Evolutionary conservation across 2,113 vertebrate genomes (phyloP).

Genomic region (Brachyhypopomus gauderio): DNA sequence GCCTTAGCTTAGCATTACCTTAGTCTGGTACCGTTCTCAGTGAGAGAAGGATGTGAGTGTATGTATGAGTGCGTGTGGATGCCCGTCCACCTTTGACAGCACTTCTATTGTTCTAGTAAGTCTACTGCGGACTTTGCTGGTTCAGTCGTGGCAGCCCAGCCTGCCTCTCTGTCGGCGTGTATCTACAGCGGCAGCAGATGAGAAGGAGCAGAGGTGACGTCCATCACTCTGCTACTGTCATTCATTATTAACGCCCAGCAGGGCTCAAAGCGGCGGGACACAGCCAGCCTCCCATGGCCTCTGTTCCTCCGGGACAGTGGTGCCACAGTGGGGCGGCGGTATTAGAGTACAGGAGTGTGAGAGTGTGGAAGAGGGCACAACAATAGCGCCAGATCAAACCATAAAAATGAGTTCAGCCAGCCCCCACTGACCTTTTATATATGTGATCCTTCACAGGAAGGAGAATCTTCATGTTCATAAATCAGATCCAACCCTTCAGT

Average conservation of each 20-base stretch:
- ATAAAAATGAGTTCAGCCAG: background rate
- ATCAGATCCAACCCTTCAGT: conserved; percentile 24
- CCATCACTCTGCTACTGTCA: conserved; percentile 17
- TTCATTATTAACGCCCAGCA: conserved; percentile 42
- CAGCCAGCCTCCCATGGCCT: background rate
- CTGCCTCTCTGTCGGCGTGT: background rate
- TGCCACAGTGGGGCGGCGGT: conserved; percentile 9
- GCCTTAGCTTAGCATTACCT: too few species aligned
- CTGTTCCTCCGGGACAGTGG: conserved; percentile 27
- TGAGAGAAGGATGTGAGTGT: background rate
- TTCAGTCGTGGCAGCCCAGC: conserved; percentile 15
- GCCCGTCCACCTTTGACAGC: background rate
- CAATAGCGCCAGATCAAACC: conserved; percentile 1
- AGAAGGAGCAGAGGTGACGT: conserved; percentile 16
- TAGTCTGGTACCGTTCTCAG: too few species aligned
- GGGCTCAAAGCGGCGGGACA: conserved; percentile 1
- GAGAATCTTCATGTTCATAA: conserved; percentile 29
- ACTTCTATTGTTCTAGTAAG: conserved; percentile 18
- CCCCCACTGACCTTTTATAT: background rate
- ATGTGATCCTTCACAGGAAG: conserved; percentile 2
- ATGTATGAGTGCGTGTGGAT: background rate
- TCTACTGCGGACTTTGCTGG: background rate
- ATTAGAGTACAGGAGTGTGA: background rate
- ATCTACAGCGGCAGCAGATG: background rate
- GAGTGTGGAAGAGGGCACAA: conserved; percentile 10